Percentiles rank a stretch among this genome's conserved stretches.
Evolutionary conservation across 92 coral and sea anemone genomes (phyloP).

Genomic region (Actinernus sp.): DNA sequence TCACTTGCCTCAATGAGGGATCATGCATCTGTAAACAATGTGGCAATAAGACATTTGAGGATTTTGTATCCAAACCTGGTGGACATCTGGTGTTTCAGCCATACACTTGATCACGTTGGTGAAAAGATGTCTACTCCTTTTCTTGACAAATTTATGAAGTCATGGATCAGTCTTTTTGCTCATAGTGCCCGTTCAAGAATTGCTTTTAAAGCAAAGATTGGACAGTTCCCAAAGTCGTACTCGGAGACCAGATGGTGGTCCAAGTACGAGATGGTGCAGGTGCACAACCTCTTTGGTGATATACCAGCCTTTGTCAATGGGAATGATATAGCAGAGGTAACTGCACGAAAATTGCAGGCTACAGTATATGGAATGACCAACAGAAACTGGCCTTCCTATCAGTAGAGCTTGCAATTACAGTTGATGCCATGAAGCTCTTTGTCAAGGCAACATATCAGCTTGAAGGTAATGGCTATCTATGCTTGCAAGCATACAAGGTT

Average conservation of each 20-base stretch:
- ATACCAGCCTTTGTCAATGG: no score
- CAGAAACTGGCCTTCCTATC: no score
- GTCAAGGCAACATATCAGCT: conserved; percentile 51
- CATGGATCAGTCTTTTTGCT: no score
- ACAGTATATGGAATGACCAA: conserved; percentile 41
- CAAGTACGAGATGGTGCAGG: conserved; percentile 46
- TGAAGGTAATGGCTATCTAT: conserved; percentile 43
- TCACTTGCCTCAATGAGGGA: conserved; percentile 41
- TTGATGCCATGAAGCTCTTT: no score
- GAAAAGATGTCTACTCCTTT: conserved; percentile 50
- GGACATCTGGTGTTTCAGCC: conserved; percentile 57
- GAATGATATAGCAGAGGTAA: no score
- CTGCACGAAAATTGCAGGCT: no score
- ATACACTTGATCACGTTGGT: no score
- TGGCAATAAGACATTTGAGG: conserved; percentile 47
- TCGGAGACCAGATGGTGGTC: conserved; percentile 62
- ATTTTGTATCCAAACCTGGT: conserved; percentile 50
- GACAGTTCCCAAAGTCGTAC: conserved; percentile 33
- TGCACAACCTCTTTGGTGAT: conserved; percentile 55
- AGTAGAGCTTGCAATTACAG: no score
- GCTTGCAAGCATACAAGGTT: conserved; percentile 37
- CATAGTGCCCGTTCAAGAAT: no score
- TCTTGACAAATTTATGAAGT: no score
- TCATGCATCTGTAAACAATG: conserved; percentile 60
- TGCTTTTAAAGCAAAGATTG: conserved; percentile 44